Base-by-base conservation (phyloP, 1,140 invertebrate genomes). In the Ladona fulva region DNA sequence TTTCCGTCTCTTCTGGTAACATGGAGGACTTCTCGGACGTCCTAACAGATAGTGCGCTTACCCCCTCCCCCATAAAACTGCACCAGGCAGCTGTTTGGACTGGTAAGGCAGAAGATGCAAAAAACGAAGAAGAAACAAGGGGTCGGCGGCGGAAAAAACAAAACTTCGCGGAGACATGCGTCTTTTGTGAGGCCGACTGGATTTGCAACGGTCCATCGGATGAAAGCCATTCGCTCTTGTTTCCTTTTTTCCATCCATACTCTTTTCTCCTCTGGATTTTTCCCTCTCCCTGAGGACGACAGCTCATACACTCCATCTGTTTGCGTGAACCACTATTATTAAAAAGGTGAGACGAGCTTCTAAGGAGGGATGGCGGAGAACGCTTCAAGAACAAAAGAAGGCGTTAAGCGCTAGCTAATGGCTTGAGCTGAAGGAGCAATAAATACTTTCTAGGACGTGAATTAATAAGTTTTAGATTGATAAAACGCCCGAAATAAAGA, bases 121-220 rank as follows among this genome's bases (percentile, higher is more conserved):
- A 66, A 37, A 37, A 37, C 29, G 29, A 37, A 37, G 29, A 37
- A 66, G 3, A 12, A 66, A 12, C 52, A 66, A 12, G 52, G 14
- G 52, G 3, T 12, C 5, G 52, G 1, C 5, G 52, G 3, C 1
- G 14, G 14, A 12, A 16, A 66, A 66, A 19, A 22, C 52, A 66
- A 66, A 66, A 66, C 52, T 22, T 5, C 52, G 52, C 14, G 52
- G 52, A 66, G 52, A 66, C 52, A 66, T 66, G 52, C 52, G 52
- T 66, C 52, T 66, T 22, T 66, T 19, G 52, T 16, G 52, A 66
- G 52, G 52, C 52, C 52, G 52, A 22, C n/a, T 6, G 52, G n/a
- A 66, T 66, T 66, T 66, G 52, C 52, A 66, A 66, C 52, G 52
- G 52, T 66, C 52, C 52, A 66, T 66, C 52, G 52, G 52, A 66